These are phyloP conservation scores for Mamestra brassicae DNA, from an alignment of 2,888 invertebrate genomes.

Conservation along the genomic window DNA sequence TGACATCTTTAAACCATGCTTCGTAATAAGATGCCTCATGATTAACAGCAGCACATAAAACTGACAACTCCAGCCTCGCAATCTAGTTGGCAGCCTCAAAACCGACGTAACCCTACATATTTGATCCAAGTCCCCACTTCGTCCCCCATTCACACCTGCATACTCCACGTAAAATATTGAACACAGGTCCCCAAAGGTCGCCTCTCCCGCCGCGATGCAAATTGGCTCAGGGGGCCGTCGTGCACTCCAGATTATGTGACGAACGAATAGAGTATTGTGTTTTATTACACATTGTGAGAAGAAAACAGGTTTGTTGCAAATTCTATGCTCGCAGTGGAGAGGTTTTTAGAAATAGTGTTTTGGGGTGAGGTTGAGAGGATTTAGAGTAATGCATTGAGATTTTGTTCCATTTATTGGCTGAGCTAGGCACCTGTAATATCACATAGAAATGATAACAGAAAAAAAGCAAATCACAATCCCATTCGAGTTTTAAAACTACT, in stretches of 20 bases:
- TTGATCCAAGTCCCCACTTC: constrained; percentile 55
- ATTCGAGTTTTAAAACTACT: neutral
- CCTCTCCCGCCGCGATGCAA: constrained; percentile 72
- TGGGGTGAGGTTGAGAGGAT: constrained; percentile 29
- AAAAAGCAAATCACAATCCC: neutral
- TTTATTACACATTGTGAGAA: constrained; percentile 60
- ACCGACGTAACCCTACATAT: constrained; percentile 57
- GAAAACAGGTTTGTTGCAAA: constrained; percentile 59
- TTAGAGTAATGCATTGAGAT: constrained; percentile 1
- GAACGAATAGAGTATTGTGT: constrained; percentile 67
- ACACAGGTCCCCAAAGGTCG: constrained; percentile 65
- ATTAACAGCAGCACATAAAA: constrained; percentile 41
- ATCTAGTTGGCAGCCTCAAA: constrained; percentile 50
- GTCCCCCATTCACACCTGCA: constrained; percentile 68
- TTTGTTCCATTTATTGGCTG: neutral
- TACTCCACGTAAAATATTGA: constrained; percentile 75
- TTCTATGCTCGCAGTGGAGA: constrained; percentile 38
- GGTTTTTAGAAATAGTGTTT: constrained; percentile 36
- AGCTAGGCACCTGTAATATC: neutral
- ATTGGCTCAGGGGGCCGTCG: constrained; percentile 72
- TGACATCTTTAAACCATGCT: constrained; percentile 12
- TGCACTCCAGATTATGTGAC: constrained; percentile 77
- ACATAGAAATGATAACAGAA: neutral
- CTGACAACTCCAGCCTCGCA: constrained; percentile 29
- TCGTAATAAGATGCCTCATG: constrained; percentile 30